Base-by-base conservation (phyloP, 2,797 vertebrate genomes). In the Amniataba percoides region DNA sequence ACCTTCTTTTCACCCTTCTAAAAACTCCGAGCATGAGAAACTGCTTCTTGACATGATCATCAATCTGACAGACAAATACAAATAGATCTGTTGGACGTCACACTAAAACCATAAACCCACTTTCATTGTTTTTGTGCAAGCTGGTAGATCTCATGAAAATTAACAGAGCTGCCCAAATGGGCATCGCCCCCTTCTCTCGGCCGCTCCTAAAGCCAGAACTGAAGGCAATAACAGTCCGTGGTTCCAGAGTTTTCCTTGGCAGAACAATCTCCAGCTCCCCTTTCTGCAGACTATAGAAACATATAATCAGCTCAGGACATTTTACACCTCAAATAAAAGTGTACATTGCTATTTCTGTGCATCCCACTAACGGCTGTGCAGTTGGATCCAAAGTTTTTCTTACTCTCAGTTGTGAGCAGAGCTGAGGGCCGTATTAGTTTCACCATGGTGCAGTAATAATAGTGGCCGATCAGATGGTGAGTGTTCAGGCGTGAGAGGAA, bases 161-260 rank as follows among this genome's bases (percentile, higher is more conserved):
- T 62, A 67, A 65, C 48, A 52, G 70, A 73, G 52, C 55, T 71
- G 77, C 69, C 64, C 76, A 63, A 66, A 46, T 11, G 40, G 82
- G 57, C 84, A 84, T 70, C 19, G 39, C 68, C 72, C 63, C 63
- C 36, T 48, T 75, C 66, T 55, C 68, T 61, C 25, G 10, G 51
- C 70, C 3, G 16, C 57, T 82, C 66, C 25, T 68, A 83, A 88
- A 87, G 45, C 80, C 75, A 83, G 74, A 87, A 45, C 51, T 76
- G 66, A 84, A 86, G 82, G 87, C 84, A 89, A 78, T 84, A 89
- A 77, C 75, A 77, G 85, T 73, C 51, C 31, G 23, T 64, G 69
- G 80, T 82, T 83, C 61, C 84, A 84, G 58, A 86, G 87, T 92
- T 94, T 94, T 88, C 85, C 78, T 94, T 94, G 94, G 93, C 93